phyloP scores from a whole-genome alignment of 1,140 invertebrate species.

The Drosophila littoralis region DNA sequence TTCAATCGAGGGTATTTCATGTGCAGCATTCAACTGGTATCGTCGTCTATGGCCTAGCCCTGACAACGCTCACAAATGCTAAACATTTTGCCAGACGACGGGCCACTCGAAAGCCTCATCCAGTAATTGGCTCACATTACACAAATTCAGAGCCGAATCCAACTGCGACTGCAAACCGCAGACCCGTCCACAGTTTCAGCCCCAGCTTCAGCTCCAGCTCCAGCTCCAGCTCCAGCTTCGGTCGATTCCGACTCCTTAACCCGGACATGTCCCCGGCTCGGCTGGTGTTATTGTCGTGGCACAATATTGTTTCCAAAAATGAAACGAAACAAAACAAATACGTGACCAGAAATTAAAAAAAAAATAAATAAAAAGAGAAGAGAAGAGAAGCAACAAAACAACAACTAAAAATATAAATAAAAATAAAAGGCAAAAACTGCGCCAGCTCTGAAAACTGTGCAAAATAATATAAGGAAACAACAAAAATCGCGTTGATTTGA shows the following conservation, averaged over 20 bases:
- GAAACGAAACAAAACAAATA: conserved; percentile 81
- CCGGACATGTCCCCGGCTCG: conserved; percentile 48
- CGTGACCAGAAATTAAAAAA: conserved; percentile 80
- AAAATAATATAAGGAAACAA: conserved; percentile 79
- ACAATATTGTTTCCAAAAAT: conserved; percentile 81
- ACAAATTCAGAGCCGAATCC: conserved; percentile 53
- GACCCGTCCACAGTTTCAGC: conserved; percentile 15
- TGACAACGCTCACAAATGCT: no score
- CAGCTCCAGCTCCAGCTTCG: background rate
- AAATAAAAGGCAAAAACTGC: conserved; percentile 49
- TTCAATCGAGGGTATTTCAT: no score
- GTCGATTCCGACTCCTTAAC: conserved; percentile 28
- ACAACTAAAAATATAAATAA: conserved; percentile 55
- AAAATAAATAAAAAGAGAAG: conserved; percentile 34
- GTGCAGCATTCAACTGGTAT: no score
- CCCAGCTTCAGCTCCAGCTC: conserved; percentile 23
- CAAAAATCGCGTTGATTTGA: conserved; percentile 79
- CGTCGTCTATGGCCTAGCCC: no score
- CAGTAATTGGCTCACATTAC: conserved; percentile 80
- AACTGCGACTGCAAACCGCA: conserved; percentile 44
- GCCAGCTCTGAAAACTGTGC: conserved; percentile 56
- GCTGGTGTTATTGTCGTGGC: conserved; percentile 77
- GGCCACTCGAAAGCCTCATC: conserved; percentile 22
- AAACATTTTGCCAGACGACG: conserved; percentile 33
- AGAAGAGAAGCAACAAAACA: conserved; percentile 1